Conservation (phyloP, 2,797 vertebrate species). For the Dermochelys coriacea region DNA sequence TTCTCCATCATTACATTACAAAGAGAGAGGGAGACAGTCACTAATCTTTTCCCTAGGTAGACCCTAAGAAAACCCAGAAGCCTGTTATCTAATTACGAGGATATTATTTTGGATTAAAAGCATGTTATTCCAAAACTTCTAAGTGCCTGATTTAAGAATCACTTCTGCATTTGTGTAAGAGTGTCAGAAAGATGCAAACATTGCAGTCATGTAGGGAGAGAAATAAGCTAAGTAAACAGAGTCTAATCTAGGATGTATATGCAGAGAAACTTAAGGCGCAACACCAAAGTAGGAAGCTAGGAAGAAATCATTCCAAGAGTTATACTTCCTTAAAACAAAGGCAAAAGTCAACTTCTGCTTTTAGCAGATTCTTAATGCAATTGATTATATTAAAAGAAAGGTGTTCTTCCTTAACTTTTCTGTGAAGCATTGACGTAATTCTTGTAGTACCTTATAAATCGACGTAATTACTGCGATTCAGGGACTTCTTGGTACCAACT, state of each 20-base stretch:
- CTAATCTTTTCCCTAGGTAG: neutral
- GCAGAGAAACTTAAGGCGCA: neutral
- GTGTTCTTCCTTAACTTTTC: neutral
- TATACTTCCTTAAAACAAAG: neutral
- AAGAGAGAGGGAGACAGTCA: neutral
- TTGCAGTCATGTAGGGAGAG: neutral
- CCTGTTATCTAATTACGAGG: neutral
- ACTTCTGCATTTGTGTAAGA: neutral
- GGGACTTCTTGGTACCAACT: no score
- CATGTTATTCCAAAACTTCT: neutral
- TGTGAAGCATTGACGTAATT: neutral
- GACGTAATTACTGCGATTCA: neutral
- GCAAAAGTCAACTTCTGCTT: neutral
- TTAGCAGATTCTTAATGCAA: neutral
- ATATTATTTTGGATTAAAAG: neutral
- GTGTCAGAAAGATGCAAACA: neutral
- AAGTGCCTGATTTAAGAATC: neutral
- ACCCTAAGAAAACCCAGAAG: neutral
- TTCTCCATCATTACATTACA: neutral
- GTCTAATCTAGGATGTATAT: neutral
- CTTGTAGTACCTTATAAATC: neutral
- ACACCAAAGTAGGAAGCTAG: neutral
- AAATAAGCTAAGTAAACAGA: neutral
- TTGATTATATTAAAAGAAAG: neutral
- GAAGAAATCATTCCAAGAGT: neutral